Percentiles rank a stretch among this genome's conserved stretches.
These are phyloP conservation scores for Elaphurus davidianus DNA, from an alignment of 2,113 vertebrate species.

Conservation along the genomic window DNA sequence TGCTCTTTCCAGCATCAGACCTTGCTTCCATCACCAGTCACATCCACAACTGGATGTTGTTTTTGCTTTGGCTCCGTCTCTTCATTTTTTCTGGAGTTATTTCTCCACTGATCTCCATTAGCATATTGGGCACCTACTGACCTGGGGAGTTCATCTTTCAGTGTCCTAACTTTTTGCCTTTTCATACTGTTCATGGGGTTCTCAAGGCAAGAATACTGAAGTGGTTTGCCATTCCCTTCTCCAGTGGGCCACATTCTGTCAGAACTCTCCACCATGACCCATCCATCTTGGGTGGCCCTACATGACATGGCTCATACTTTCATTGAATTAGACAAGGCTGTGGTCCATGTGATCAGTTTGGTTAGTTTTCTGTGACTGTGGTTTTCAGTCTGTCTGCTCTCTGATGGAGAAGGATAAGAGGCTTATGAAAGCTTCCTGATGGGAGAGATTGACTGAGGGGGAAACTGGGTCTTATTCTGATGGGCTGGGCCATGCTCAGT, in stretches of 20 bases:
- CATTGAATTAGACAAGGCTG: neutral
- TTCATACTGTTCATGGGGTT: neutral
- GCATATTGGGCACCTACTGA: neutral
- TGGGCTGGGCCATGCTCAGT: neutral
- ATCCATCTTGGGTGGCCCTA: neutral
- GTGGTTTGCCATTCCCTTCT: neutral
- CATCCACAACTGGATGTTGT: neutral
- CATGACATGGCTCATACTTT: neutral
- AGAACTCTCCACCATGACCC: neutral
- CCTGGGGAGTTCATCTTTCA: neutral
- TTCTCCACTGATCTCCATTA: neutral
- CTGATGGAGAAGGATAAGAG: neutral
- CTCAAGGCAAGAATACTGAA: neutral
- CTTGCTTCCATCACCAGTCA: neutral
- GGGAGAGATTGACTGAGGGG: neutral
- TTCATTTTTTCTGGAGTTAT: neutral
- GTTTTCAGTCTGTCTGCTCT: neutral
- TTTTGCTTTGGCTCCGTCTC: neutral
- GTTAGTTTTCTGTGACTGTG: neutral
- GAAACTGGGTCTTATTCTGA: neutral
- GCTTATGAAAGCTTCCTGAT: neutral
- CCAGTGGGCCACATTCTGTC: neutral
- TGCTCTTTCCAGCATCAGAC: neutral
- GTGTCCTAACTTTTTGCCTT: neutral
- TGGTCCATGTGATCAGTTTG: neutral